Evolutionary conservation across 1,140 invertebrate genomes (phyloP), one percentile per base, ranked within the genome.

Genomic region (Babylonia areolata): DNA sequence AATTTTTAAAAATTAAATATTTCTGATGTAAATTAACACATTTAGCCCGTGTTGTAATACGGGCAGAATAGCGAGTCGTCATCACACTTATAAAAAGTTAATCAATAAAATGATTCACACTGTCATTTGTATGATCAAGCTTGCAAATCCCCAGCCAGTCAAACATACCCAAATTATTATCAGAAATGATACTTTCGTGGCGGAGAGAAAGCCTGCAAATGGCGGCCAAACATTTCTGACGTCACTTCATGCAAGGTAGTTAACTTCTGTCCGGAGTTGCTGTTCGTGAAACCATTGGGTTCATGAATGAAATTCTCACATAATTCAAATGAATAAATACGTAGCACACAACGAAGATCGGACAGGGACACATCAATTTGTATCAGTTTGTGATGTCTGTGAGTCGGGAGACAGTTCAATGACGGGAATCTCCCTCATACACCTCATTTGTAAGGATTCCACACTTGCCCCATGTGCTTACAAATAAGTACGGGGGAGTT

Each of bases 21-120:
- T 46, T 73, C 82, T 42, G 75, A 84, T 75, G 82, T 40, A 75
- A 84, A 84, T n/a, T 28, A 31, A 73, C 82, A 42, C 82, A 84
- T 84, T 84, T 64, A 84, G 82, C 82, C 81, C 82, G 82, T 73
- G 39, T 58, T 69, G 69, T 84, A 73, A 73, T 84, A 35, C 82
- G 82, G 81, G 82, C 79, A 54, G 46, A 58, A 17, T 35, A 81
- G 33, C 28, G n/a, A n/a, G 46, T 83, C 54, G 58, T 37, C 54
- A 37, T 23, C 51, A n/a, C 51, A 35, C 28, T 17, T 64, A 28
- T 33, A 12, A 39, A 83, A 83, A 37, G 20, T 12, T 3, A 69
- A 35, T 23, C n/a, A 37, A 58, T 83, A 39, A 39, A 37, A 20
- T 28, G 39, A 15, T 15, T 83, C 28, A 37, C 3, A 35, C 35